A percentile compares a stretch with the other conserved stretches of the same genome.
Conservation (phyloP, 2,888 invertebrate genomes). For the Syrphus vitripennis region DNA sequence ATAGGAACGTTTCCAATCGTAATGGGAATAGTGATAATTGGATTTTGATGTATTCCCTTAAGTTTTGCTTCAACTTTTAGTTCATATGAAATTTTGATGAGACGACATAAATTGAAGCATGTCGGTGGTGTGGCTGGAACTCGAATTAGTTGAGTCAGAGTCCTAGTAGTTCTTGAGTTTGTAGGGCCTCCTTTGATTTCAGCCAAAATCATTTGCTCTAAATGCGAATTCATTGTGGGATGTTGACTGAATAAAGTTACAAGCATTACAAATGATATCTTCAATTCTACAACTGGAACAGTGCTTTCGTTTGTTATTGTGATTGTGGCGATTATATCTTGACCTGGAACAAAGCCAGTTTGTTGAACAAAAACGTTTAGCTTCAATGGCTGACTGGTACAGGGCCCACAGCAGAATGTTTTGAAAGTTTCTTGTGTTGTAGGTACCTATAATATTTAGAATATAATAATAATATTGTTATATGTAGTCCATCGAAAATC, state of each 20-base stretch:
- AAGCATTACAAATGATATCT: constrained; percentile 75
- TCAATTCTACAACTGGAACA: constrained; percentile 79
- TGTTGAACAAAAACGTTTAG: constrained; percentile 76
- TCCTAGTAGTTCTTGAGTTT: constrained; percentile 73
- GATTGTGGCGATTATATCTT: constrained; percentile 77
- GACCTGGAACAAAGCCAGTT: constrained; percentile 78
- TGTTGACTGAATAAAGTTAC: constrained; percentile 74
- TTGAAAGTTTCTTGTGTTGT: constrained; percentile 73
- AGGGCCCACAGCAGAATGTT: constrained; percentile 77
- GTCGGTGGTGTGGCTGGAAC: constrained; percentile 79
- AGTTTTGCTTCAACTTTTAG: constrained; percentile 76
- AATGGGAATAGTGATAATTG: constrained; percentile 75
- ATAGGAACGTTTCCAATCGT: constrained; percentile 79
- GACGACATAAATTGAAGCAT: constrained; percentile 76
- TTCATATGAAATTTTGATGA: constrained; percentile 77
- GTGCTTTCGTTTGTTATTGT: constrained; percentile 84
- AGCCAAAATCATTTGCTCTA: constrained; percentile 74
- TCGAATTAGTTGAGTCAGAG: constrained; percentile 74
- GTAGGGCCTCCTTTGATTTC: constrained; percentile 74
- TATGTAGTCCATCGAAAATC: constrained; percentile 32
- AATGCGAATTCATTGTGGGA: constrained; percentile 70
- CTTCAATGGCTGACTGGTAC: constrained; percentile 74
- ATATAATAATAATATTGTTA: background rate
- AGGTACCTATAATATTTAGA: constrained; percentile 75
- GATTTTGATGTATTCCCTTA: constrained; percentile 75